A percentile compares a stretch with the other conserved stretches of the same genome.
Conservation (phyloP, 2,113 vertebrate species). For the Raja brachyura region DNA sequence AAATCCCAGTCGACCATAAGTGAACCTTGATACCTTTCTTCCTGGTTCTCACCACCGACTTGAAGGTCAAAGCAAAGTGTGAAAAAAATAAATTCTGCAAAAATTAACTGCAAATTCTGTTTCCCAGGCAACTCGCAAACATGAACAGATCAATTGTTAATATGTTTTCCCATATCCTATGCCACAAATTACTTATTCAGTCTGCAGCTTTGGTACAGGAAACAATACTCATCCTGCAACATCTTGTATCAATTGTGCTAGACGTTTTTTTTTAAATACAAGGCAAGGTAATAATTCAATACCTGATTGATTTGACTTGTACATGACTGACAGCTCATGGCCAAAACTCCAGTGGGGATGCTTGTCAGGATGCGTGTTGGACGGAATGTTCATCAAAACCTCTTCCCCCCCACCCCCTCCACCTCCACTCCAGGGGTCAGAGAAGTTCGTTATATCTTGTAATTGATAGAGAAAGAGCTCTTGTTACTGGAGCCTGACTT, state of each 20-base stretch:
- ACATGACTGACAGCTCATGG: constrained; percentile 16
- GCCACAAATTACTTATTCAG: neutral
- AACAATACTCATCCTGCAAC: neutral
- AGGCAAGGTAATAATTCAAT: neutral
- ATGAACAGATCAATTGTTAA: neutral
- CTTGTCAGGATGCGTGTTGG: neutral
- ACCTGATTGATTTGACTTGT: neutral
- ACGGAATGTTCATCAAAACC: neutral
- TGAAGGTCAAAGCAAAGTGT: neutral
- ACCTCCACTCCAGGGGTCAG: neutral
- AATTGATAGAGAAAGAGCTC: no score
- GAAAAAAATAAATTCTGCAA: neutral
- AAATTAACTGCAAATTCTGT: neutral
- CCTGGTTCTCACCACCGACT: neutral
- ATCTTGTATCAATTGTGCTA: neutral
- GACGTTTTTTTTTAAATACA: neutral
- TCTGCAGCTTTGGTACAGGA: neutral
- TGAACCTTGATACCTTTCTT: neutral
- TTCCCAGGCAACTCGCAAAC: neutral
- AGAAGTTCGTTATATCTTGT: neutral
- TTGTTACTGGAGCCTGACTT: neutral
- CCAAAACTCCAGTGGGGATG: neutral
- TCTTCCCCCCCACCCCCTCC: neutral
- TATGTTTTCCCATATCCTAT: neutral
- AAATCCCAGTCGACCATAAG: neutral